These are phyloP conservation scores for Conchocele bisecta DNA, from an alignment of 2,888 invertebrate species.

Conservation along the genomic window DNA sequence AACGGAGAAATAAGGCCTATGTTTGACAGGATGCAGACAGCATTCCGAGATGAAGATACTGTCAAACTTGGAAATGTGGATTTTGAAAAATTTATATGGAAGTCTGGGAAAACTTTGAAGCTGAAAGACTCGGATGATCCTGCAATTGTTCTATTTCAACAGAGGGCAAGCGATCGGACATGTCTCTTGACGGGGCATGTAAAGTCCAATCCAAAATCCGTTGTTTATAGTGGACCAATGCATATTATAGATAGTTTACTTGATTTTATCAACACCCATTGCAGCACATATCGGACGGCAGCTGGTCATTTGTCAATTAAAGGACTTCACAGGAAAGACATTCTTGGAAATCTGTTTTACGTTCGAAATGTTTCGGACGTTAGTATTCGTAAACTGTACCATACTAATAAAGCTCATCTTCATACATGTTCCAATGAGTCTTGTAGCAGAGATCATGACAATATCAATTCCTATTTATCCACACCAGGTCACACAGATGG, in stretches of 20 bases:
- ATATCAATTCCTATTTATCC: too few relatives aligned
- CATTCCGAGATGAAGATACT: slow-evolving; percentile 51
- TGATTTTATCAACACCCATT: slow-evolving; percentile 71
- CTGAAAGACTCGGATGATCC: slow-evolving; percentile 1
- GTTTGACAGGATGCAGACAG: slow-evolving; percentile 39
- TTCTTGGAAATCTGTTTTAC: slow-evolving; percentile 69
- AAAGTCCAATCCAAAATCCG: slow-evolving; percentile 22
- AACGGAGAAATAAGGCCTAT: neutral
- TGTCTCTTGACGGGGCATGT: slow-evolving; percentile 58
- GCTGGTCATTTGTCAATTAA: slow-evolving; percentile 62
- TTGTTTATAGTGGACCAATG: slow-evolving; percentile 45
- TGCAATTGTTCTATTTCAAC: slow-evolving; percentile 55
- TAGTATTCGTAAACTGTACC: slow-evolving; percentile 37
- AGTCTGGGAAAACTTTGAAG: slow-evolving; percentile 43
- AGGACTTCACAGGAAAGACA: slow-evolving; percentile 72
- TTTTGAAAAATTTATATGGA: slow-evolving; percentile 48
- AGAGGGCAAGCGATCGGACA: slow-evolving; percentile 59
- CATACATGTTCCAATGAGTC: slow-evolving; percentile 1
- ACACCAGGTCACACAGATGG: too few relatives aligned
- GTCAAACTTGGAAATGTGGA: slow-evolving; percentile 55
- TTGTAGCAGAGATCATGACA: too few relatives aligned
- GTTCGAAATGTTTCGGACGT: slow-evolving; percentile 58
- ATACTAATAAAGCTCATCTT: neutral
- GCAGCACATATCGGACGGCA: slow-evolving; percentile 64
- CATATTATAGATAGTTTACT: slow-evolving; percentile 44